Evolutionary conservation across 1,140 invertebrate species (phyloP), one percentile per base, ranked within the genome.

Genomic region (Cotesia vestalis): DNA sequence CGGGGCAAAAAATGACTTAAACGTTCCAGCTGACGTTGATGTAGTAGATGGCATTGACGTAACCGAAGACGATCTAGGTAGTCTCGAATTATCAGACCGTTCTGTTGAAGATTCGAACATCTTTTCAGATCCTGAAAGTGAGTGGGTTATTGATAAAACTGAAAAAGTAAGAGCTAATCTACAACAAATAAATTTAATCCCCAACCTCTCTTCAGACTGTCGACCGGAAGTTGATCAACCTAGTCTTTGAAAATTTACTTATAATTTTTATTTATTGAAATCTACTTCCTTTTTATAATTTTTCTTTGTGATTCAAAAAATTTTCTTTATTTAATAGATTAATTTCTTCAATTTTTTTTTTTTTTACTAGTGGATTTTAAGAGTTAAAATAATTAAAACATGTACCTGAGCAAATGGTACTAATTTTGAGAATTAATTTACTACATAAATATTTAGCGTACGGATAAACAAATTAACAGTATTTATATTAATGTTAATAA

Each of bases 101-200:
- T 87, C 86, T 0, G 55, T 86, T 38, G 88, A 89, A 71, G 88
- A 80, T 14, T 78, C 83, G 8, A 88, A 86, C 69, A 83, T 89
- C 52, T 90, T 90, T 76, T 90, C 89, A 1, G 89, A 90, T 80
- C 87, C 89, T 1, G 89, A 90, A 79, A 90, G 89, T 35, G 89
- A 90, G 73, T 90, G 89, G 89, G 83, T 80, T n/a, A 82, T 86
- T 40, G 82, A 80, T 12, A 86, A 84, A 78, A 72, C 62, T 72
- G 40, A 46, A 8, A 46, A 46, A 46, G 40, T 46, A 46, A 46
- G 11, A 46, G 40, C 2, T 9, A 11, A 9, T 46, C 59, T 66
- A 77, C 66, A 68, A 61, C 38, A 68, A 35, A 17, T 69, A 68
- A 69, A 57, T 40, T 64, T 40, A 67, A 8, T 51, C 14, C 6